Base-by-base conservation (phyloP, 2,888 invertebrate genomes). In the Acanthosepion esculentum region DNA sequence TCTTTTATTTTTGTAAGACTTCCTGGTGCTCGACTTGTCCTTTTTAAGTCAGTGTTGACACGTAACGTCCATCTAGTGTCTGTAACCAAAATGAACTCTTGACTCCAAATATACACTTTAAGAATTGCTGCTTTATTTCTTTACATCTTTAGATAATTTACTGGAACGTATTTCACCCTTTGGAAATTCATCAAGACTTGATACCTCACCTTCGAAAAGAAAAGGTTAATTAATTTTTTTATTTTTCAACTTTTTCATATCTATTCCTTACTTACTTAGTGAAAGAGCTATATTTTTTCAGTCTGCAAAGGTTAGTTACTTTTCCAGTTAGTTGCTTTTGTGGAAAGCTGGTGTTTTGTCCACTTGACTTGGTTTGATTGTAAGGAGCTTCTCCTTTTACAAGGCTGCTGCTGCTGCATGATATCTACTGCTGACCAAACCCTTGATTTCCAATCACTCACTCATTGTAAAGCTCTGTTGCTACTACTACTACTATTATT, bases 91-190 rank as follows among this genome's bases (percentile, higher is more conserved):
- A 93, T 93, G 53, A 50, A 48, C 93, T 93, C 93, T 93, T 93
- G 29, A 50, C 50, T 93, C 93, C 93, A 93, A 48, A 93, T 50
- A 93, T 93, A 93, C 50, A 93, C 93, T 93, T 93, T 93, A 93
- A 93, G 93, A 93, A 93, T 53, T 93, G 50, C 93, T 93, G 93
- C 93, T 93, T 93, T 93, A 93, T 93, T 93, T 93, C 93, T 93
- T 93, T 93, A 50, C 93, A 50, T 50, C 93, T 93, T 93, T 93
- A 93, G 93, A 93, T 93, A 93, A 93, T 93, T 93, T 93, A 93
- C 93, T 93, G 93, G 93, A 93, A 93, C 93, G 93, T 93, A 93
- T 93, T 93, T 93, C 93, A 93, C 93, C 93, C 93, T 93, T 93
- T 50, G 93, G 93, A 93, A 93, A 93, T 93, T 93, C 93, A 93